These are phyloP conservation scores for Onychomys torridus DNA, from an alignment of 2,797 vertebrate species.

Conservation along the genomic window DNA sequence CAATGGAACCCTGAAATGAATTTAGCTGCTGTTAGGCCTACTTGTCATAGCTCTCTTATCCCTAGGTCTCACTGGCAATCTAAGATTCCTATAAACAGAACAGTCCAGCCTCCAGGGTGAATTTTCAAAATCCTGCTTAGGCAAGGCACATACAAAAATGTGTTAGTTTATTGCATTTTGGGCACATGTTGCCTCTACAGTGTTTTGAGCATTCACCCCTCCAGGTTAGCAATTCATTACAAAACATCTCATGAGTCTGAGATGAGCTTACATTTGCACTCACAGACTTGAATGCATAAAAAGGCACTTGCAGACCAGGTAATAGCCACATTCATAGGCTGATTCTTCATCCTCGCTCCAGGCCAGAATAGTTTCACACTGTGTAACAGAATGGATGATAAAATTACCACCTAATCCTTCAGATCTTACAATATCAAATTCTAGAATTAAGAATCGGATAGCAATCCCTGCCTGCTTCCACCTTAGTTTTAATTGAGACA, in stretches of 20 bases:
- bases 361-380: conserved; percentile 71
- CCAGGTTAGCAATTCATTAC: conserved; percentile 80
- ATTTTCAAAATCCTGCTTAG: conserved; percentile 72
- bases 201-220: conserved; percentile 76
- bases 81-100: conserved; percentile 75
- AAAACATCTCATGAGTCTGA: conserved; percentile 70
- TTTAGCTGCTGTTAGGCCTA: conserved; percentile 61
- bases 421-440: conserved; percentile 60
- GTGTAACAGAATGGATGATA: conserved; percentile 78
- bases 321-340: conserved; percentile 62
- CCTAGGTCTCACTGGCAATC: conserved; percentile 75
- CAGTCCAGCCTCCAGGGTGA: conserved; percentile 71
- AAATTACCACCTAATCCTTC: conserved; percentile 69
- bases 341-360: conserved; percentile 79
- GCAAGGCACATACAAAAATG: conserved; percentile 55
- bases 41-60: conserved; percentile 63
- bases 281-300: conserved; percentile 83
- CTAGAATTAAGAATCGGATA: conserved; percentile 31
- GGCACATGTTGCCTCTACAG: conserved; percentile 7
- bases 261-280: conserved; percentile 73
- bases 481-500: conserved; percentile 61
- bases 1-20: conserved; percentile 44
- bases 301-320: conserved; percentile 78
- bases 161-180: conserved; percentile 55
- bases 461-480: background rate